Conservation (phyloP, 1,140 invertebrate genomes). For the Drosophila trapezifrons region DNA sequence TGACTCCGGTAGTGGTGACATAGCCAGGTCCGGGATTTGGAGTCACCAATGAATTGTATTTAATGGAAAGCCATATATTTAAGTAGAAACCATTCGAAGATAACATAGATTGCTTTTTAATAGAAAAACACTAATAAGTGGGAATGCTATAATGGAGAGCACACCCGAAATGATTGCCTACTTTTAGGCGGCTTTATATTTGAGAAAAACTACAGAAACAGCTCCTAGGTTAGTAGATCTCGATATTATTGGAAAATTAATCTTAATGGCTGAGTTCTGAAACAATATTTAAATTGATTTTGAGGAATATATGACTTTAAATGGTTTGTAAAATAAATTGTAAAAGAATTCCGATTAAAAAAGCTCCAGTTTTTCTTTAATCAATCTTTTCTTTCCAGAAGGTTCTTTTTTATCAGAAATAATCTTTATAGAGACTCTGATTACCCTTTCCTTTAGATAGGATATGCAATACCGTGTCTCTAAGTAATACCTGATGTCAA, state of each 20-base stretch:
- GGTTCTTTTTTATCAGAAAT: background rate
- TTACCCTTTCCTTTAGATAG: background rate
- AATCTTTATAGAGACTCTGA: background rate
- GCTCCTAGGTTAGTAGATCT: background rate
- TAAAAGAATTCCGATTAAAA: background rate
- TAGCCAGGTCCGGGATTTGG: background rate
- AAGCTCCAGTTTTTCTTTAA: background rate
- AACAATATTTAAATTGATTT: background rate
- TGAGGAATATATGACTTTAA: too few species aligned
- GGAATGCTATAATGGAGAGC: background rate
- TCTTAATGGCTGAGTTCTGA: fast-evolving
- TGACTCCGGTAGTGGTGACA: background rate
- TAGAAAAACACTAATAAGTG: background rate
- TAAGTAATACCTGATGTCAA: background rate
- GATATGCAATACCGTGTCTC: too few species aligned
- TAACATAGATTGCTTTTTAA: background rate
- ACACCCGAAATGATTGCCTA: background rate
- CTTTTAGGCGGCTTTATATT: background rate
- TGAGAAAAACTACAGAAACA: too few species aligned
- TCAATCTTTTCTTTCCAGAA: too few species aligned
- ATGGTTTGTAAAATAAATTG: background rate
- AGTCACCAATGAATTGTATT: background rate
- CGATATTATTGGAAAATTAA: too few species aligned
- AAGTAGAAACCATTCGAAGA: constrained; percentile 1
- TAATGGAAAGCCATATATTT: background rate